Base-by-base conservation (phyloP, 2,797 vertebrate genomes). In the Periophthalmus magnuspinnatus region DNA sequence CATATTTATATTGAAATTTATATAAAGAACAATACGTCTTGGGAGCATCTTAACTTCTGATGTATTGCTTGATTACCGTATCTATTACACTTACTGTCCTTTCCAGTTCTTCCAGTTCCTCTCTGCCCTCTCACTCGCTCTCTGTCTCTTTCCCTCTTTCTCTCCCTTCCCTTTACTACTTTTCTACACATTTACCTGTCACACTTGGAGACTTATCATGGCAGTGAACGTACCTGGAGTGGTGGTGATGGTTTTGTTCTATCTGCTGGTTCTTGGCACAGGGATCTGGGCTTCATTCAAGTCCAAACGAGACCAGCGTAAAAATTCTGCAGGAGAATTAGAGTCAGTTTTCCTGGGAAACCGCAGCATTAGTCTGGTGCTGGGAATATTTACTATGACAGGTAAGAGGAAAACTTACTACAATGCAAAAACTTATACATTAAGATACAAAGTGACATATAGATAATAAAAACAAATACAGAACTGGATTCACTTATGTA, bases 221-320 rank as follows among this genome's bases (percentile, higher is more conserved):
- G 80, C 80, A 14, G 21, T 78, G 16, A 84, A 80, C 71, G 56
- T 84, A 32, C 72, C 81, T 5, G 83, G 85, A 13, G 62, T 82
- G 45, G 45, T 85, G 16, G 57, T 5, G 1, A 85, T 86, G 72
- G 68, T 58, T 1, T 1, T 82, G 6, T 86, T 88, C 69, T 86
- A 86, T 67, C 41, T 79, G 58, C 55, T 86, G 64, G 79, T 86
- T 0, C 64, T 88, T 1, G 79, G 71, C 2, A 84, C 55, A 0
- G 73, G 86, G 11, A 76, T 86, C 58, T 88, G 84, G 84, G 84
- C 76, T 3, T 85, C 75, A 1, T 63, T 75, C 64, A 84, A 77
- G 57, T 79, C 83, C 70, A 82, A 56, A 55, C 68, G 36, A 50
- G 28, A 71, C 5, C 63, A 80, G 72, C 72, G 56, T 17, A 81